A percentile compares a stretch with the other conserved stretches of the same genome.
Evolutionary conservation across 2,113 vertebrate genomes (phyloP).

Genomic region (Corythornis madagascariensis): DNA sequence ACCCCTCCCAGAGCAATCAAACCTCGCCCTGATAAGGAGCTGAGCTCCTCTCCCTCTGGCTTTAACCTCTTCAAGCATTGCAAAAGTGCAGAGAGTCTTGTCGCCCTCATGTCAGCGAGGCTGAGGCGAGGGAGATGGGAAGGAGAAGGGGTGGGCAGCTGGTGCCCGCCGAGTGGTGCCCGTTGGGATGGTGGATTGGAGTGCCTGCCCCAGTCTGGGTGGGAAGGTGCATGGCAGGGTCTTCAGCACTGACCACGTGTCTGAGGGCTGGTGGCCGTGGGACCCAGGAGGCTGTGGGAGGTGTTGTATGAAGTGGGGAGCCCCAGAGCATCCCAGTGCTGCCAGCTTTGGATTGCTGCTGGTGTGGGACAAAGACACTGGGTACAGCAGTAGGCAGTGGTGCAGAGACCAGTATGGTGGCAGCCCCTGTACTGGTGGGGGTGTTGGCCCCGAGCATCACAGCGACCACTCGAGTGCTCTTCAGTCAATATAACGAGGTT

Average conservation of each 20-base stretch:
- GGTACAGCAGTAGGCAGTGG: accelerated
- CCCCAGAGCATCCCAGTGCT: neutral
- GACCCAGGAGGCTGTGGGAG: neutral
- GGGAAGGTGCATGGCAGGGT: accelerated
- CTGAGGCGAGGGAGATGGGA: neutral
- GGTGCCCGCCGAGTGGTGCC: accelerated
- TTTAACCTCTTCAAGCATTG: neutral
- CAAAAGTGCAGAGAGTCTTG: neutral
- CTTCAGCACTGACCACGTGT: accelerated
- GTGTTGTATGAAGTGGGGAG: accelerated
- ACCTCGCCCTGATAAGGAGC: neutral
- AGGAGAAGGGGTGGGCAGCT: neutral
- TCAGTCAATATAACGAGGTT: neutral
- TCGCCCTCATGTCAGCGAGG: neutral
- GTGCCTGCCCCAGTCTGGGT: neutral
- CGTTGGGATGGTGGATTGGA: accelerated
- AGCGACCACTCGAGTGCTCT: neutral
- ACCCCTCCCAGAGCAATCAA: neutral
- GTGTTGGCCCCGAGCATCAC: neutral
- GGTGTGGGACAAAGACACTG: neutral
- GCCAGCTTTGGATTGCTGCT: no score
- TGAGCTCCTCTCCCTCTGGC: neutral
- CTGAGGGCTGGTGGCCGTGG: neutral
- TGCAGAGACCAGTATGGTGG: neutral
- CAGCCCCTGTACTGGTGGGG: no score